Conservation (phyloP, 2,113 vertebrate species). For the Petroica traversi region DNA sequence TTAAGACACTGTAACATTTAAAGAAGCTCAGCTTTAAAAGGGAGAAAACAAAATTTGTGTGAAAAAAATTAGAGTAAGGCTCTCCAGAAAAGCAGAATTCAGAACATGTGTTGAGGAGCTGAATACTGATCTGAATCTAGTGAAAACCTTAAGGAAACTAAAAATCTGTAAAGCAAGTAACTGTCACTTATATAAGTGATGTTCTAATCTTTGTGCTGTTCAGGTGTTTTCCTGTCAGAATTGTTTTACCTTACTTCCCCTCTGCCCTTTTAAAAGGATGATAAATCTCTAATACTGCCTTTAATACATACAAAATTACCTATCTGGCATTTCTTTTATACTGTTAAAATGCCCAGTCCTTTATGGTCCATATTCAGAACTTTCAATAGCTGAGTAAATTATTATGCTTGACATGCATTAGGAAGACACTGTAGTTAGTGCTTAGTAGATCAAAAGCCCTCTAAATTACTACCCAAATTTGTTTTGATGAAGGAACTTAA, state of each 20-base stretch:
- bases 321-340: neutral
- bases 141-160: neutral
- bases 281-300: neutral
- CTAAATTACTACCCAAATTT: neutral
- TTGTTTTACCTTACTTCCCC: neutral
- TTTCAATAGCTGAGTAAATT: neutral
- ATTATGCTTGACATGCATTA: neutral
- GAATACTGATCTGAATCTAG: neutral
- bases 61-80: neutral
- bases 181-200: neutral
- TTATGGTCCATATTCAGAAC: neutral
- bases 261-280: neutral
- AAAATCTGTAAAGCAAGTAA: neutral
- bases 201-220: neutral
- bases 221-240: neutral
- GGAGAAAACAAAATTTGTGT: neutral
- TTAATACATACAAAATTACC: neutral
- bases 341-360: neutral
- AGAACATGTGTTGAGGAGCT: neutral
- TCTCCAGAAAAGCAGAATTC: neutral
- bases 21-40: neutral
- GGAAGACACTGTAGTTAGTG: neutral
- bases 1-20: neutral
- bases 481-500: neutral
- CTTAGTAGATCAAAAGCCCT: neutral